Conservation (phyloP, 2,113 vertebrate species). For the Antigone vipio region DNA sequence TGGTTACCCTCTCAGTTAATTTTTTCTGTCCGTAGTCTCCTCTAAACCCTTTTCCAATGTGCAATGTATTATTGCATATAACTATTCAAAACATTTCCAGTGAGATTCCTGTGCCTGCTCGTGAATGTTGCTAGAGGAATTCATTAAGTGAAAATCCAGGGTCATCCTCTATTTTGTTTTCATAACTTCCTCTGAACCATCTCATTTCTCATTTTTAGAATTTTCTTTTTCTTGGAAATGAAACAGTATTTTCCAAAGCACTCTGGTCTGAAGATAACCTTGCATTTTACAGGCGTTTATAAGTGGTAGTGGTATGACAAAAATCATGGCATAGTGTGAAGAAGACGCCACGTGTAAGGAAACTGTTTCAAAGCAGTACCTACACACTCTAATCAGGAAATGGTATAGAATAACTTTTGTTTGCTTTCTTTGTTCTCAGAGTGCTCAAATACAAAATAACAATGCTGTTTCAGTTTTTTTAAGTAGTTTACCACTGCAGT, state of each 20-base stretch:
- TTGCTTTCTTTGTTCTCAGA: neutral
- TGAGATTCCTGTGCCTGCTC: neutral
- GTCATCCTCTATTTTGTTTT: neutral
- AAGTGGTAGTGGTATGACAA: neutral
- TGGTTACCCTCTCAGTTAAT: neutral
- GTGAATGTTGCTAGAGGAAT: neutral
- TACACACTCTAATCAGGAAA: neutral
- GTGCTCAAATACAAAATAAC: neutral
- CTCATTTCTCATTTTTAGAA: neutral
- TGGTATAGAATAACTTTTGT: neutral
- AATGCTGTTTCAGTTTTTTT: neutral
- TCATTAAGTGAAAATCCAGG: neutral
- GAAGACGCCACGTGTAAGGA: neutral
- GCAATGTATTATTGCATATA: neutral
- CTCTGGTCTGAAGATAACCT: neutral
- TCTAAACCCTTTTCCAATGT: neutral
- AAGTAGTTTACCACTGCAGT: neutral
- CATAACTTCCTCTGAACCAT: neutral
- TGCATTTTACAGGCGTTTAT: neutral
- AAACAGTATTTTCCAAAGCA: neutral
- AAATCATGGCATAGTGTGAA: neutral
- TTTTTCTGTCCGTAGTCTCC: neutral
- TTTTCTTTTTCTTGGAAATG: neutral
- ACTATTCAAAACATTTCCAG: neutral
- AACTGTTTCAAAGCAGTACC: neutral